Conservation (phyloP, 1,140 invertebrate species). For the Oncopodura yosiiana region DNA sequence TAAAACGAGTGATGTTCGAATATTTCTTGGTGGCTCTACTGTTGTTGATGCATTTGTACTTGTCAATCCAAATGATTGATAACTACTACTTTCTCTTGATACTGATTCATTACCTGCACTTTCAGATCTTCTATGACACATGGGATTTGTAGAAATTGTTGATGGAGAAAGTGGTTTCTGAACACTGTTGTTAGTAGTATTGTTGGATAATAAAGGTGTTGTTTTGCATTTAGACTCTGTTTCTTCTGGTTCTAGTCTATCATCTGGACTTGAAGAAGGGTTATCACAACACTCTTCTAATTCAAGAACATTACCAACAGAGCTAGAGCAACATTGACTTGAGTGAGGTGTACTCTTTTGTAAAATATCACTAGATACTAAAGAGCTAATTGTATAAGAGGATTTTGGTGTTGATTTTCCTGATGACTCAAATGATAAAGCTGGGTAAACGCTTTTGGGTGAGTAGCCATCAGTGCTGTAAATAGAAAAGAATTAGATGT, state of each 20-base stretch:
- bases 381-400: slow-evolving; percentile 29
- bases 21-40: slow-evolving; percentile 1
- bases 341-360: slow-evolving; percentile 5
- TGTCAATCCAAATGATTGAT: slow-evolving; percentile 5
- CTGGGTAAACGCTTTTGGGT: slow-evolving; percentile 32
- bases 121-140: neutral
- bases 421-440: slow-evolving; percentile 25
- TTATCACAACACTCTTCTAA: neutral
- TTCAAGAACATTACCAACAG: neutral
- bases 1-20: slow-evolving; percentile 13
- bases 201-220: neutral
- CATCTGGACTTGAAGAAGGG: neutral
- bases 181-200: neutral
- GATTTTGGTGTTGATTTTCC: slow-evolving; percentile 29
- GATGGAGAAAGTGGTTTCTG: neutral
- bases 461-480: slow-evolving; percentile 35
- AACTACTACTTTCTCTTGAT: slow-evolving; percentile 1
- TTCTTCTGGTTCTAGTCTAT: slow-evolving; percentile 22
- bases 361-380: slow-evolving; percentile 30
- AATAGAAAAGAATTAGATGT: too few species aligned
- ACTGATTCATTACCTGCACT: neutral
- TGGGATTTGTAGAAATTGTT: neutral
- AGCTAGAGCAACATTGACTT: neutral
- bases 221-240: neutral
- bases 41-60: neutral